Evolutionary conservation across 1,140 invertebrate genomes (phyloP).

Genomic region (Papilio glaucus): DNA sequence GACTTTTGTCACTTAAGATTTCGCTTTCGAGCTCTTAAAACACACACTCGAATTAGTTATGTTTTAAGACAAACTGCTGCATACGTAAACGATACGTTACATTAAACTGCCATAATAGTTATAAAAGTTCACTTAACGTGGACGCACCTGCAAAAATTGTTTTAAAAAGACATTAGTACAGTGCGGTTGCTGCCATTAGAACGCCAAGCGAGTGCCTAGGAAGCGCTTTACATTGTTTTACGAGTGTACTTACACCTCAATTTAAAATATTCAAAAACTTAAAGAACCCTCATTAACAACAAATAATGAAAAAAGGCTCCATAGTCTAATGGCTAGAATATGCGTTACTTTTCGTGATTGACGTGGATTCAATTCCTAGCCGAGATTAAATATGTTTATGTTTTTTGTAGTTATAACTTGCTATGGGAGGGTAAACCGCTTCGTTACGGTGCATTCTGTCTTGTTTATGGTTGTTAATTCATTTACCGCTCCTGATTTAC

Average conservation of each 20-base stretch:
- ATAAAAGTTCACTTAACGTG: slow-evolving; percentile 44
- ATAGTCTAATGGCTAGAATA: not conserved
- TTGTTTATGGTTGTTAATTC: no score
- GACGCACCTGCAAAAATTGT: slow-evolving; percentile 45
- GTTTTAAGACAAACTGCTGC: no score
- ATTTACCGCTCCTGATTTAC: no score
- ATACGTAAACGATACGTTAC: slow-evolving; percentile 34
- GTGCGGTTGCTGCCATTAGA: slow-evolving; percentile 31
- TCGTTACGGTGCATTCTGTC: no score
- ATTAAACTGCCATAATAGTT: slow-evolving; percentile 46
- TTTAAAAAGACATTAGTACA: slow-evolving; percentile 40
- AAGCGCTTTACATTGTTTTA: slow-evolving; percentile 37
- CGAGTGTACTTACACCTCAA: slow-evolving; percentile 15
- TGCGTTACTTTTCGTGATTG: not conserved
- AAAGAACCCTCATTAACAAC: slow-evolving; percentile 16
- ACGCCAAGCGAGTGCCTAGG: slow-evolving; percentile 15
- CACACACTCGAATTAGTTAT: no score
- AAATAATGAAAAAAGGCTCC: not conserved
- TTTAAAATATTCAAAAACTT: slow-evolving; percentile 19
- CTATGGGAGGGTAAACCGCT: no score
- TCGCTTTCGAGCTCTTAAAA: no score
- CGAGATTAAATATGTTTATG: no score
- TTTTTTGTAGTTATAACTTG: no score
- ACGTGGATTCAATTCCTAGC: not conserved
- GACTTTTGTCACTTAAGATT: no score